phyloP scores from a whole-genome alignment of 2,888 invertebrate genomes.

The Polydrusus pterygomalis region DNA sequence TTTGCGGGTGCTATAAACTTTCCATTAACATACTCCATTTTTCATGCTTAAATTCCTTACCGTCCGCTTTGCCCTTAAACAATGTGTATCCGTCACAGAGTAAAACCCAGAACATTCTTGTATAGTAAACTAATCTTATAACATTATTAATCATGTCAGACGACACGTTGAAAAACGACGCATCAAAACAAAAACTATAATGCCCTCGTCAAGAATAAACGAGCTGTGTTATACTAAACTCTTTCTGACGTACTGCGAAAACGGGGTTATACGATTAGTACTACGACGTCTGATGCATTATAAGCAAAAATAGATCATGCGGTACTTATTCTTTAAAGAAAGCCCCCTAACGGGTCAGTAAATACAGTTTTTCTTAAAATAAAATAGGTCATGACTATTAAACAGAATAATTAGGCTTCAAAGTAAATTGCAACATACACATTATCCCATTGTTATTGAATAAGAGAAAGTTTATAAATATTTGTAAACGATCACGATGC shows the following conservation, averaged over 20 bases:
- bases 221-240: conserved; percentile 21
- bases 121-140: conserved; percentile 31
- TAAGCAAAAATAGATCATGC: too few species aligned
- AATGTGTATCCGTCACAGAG: conserved; percentile 9
- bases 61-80: conserved; percentile 1
- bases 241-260: conserved; percentile 20
- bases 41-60: conserved; percentile 9
- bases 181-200: conserved; percentile 30
- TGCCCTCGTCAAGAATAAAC: conserved; percentile 35
- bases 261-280: conserved; percentile 10
- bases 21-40: conserved; percentile 1
- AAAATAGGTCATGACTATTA: too few species aligned
- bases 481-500: too few species aligned
- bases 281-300: too few species aligned
- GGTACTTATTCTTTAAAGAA: too few species aligned
- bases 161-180: conserved; percentile 30
- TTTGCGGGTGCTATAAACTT: not conserved
- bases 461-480: too few species aligned
- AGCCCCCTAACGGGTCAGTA: too few species aligned
- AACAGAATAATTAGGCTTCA: too few species aligned
- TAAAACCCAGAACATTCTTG: conserved; percentile 12
- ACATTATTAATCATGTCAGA: conserved; percentile 34
- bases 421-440: too few species aligned
- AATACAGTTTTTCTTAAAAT: too few species aligned
- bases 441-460: too few species aligned